Evolutionary conservation across 2,888 invertebrate species (phyloP).

Genomic region (Agriopis aurantiaria): DNA sequence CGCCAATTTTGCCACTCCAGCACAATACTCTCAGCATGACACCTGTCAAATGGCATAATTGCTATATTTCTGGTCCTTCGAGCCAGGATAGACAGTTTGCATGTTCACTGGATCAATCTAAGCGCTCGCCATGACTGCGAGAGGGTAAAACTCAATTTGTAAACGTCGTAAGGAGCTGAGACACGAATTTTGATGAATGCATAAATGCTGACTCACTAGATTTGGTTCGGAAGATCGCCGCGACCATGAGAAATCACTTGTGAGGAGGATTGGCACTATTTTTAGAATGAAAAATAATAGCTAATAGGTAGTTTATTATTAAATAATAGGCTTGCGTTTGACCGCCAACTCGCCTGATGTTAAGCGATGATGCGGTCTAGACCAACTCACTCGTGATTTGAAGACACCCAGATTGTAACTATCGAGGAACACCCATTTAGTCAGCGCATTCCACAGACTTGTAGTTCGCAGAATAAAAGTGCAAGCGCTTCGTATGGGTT

Average conservation of each 20-base stretch:
- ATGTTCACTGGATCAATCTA: constrained; percentile 6
- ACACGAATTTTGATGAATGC: constrained; percentile 24
- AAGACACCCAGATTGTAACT: too few species aligned
- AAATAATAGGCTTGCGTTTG: neutral
- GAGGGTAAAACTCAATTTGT: constrained; percentile 34
- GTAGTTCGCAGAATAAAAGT: too few species aligned
- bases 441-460: too few species aligned
- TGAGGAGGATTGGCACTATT: neutral
- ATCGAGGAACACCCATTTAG: too few species aligned
- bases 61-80: too few species aligned
- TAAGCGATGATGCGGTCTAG: too few species aligned
- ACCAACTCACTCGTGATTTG: too few species aligned
- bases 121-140: constrained; percentile 13
- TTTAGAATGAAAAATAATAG: neutral
- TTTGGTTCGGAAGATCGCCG: constrained; percentile 5
- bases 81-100: neutral
- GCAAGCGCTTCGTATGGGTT: too few species aligned
- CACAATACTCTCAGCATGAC: too few species aligned
- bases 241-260: constrained; percentile 10
- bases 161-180: constrained; percentile 33
- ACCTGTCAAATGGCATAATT: too few species aligned
- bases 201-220: constrained; percentile 16
- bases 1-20: too few species aligned
- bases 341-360: too few species aligned
- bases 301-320: neutral